These are phyloP conservation scores for Carettochelys insculpta DNA, from an alignment of 2,113 vertebrate species.

Conservation along the genomic window DNA sequence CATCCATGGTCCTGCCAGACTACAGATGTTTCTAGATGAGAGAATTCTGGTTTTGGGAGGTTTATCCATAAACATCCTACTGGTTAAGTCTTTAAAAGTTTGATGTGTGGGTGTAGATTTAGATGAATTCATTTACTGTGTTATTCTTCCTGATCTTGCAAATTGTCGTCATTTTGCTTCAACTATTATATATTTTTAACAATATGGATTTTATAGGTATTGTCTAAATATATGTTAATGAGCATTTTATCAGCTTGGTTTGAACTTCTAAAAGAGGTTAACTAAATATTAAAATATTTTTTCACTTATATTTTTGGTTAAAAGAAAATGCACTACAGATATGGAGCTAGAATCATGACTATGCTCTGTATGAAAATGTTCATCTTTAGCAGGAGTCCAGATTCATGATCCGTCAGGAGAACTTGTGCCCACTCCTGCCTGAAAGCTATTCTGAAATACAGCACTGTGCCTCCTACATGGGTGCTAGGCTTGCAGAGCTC, in stretches of 20 bases:
- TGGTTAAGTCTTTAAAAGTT: neutral
- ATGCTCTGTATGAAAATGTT: fast-evolving
- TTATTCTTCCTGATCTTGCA: neutral
- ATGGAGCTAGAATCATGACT: fast-evolving
- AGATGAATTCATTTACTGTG: neutral
- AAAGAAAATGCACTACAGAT: neutral
- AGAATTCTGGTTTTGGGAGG: too few species aligned
- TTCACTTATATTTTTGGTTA: neutral
- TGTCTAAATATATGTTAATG: neutral
- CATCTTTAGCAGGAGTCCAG: fast-evolving
- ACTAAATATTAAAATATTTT: neutral
- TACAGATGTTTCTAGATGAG: too few species aligned
- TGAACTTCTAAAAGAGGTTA: neutral
- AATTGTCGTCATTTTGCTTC: neutral
- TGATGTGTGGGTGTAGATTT: neutral
- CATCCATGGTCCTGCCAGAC: too few species aligned
- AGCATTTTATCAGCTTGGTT: neutral
- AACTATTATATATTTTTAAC: neutral
- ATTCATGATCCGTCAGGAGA: neutral
- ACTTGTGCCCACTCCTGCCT: neutral
- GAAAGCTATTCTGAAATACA: neutral
- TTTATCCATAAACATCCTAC: too few species aligned
- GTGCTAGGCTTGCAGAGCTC: neutral
- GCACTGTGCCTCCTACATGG: fast-evolving
- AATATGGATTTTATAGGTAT: neutral